Evolutionary conservation across 2,113 vertebrate genomes (phyloP).

Genomic region (Limnothrissa miodon): DNA sequence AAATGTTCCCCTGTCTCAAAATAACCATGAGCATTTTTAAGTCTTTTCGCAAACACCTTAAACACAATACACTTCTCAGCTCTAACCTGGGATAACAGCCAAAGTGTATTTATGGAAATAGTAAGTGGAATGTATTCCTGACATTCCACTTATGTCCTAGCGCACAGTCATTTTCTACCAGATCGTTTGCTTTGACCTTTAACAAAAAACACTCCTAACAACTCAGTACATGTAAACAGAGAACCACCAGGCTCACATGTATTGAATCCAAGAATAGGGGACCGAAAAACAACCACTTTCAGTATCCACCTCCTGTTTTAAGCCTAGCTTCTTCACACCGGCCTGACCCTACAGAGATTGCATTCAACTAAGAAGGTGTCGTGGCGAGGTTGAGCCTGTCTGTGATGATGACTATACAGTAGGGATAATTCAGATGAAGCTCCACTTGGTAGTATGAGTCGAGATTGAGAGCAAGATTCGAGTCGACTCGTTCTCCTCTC

Average conservation of each 20-base stretch:
- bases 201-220: background rate
- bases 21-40: background rate
- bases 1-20: background rate
- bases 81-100: too few species aligned
- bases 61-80: background rate
- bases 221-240: background rate
- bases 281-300: background rate
- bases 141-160: background rate
- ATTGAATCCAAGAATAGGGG: background rate
- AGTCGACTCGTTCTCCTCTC: too few species aligned
- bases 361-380: background rate
- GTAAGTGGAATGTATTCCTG: background rate
- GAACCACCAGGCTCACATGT: background rate
- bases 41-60: background rate
- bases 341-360: background rate
- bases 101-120: too few species aligned
- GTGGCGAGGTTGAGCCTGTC: background rate
- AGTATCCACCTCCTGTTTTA: background rate
- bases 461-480: too few species aligned
- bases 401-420: too few species aligned
- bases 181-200: background rate
- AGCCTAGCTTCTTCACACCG: background rate
- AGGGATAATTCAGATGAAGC: slow-evolving; percentile 12
- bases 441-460: background rate
- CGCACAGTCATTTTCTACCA: background rate